Evolutionary conservation across 2,797 vertebrate genomes (phyloP).

Genomic region (Aplochiton taeniatus): DNA sequence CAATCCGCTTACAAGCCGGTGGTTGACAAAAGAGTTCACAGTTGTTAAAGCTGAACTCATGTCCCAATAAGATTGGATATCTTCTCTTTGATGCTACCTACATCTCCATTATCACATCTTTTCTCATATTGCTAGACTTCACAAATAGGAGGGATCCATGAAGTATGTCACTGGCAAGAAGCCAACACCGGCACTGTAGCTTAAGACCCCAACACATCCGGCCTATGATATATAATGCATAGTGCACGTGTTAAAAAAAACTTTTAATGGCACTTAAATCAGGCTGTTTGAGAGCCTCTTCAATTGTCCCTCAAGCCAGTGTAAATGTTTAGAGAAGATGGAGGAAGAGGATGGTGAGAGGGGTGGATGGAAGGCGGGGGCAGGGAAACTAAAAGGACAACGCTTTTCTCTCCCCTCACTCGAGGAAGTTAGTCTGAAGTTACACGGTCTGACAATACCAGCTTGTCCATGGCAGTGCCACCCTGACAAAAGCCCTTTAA

Average conservation of each 20-base stretch:
- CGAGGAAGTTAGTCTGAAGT: conserved; percentile 56
- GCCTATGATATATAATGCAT: too few relatives aligned
- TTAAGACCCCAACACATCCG: not conserved
- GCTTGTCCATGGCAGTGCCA: conserved; percentile 55
- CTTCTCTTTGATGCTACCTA: not conserved
- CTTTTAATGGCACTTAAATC: not conserved
- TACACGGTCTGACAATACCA: conserved; percentile 61
- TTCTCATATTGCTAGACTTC: not conserved
- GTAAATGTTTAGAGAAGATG: conserved; percentile 36
- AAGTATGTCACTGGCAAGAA: not conserved
- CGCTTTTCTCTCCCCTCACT: conserved; percentile 29
- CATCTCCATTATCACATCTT: not conserved
- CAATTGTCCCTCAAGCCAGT: conserved; percentile 15
- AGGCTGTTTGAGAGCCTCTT: not conserved
- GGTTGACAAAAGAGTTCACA: not conserved
- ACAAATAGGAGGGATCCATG: not conserved
- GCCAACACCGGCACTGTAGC: not conserved
- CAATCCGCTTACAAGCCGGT: not conserved
- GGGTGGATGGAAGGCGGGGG: not conserved
- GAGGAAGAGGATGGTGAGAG: not conserved
- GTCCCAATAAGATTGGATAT: too few relatives aligned
- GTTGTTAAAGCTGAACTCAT: not conserved
- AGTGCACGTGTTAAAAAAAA: not conserved
- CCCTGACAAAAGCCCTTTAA: conserved; percentile 60
- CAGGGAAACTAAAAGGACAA: not conserved